Base-by-base conservation (phyloP, 2,113 vertebrate species). In the Podarcis cretensis region DNA sequence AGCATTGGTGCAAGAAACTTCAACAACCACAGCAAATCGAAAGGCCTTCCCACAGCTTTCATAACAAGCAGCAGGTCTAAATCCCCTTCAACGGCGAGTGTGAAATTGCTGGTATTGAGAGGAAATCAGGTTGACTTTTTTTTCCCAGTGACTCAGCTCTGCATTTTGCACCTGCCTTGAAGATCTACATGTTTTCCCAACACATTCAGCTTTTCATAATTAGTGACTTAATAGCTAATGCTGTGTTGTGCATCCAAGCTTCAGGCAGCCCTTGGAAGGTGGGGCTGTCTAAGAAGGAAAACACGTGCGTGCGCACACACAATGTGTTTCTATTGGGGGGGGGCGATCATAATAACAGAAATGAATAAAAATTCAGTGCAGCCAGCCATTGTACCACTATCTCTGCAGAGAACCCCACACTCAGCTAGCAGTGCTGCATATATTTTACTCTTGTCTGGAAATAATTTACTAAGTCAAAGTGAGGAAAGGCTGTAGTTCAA, bases 61-160 rank as follows among this genome's bases (percentile, higher is more conserved):
- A 27, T 89, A 73, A 86, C n/a, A 91, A 85, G 75, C 75, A 9
- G 63, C 89, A 86, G 25, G n/a, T 35, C 32, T 90, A 23, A 40
- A 0, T 91, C 85, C 27, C 54, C 71, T 23, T 88, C 57, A 40
- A n/a, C 73, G 91, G 91, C 40, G 32, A 66, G 59, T 84, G 37
- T 0, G 90, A 88, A 88, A 74, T 92, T 89, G 48, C 54, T 69
- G 84, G 43, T 89, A 12, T 91, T 84, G 86, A 84, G 37, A 84
- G 48, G 57, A 87, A 90, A 71, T 90, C 0, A 0, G 18, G 37
- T 71, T 92, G 73, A 12, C 77, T 87, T 91, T 63, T 48, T 48
- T 48, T 84, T 59, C 71, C 21, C 6, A 79, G 81, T 86, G 93
- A 82, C 87, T 93, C 94, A 86, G 76, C 87, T 87, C 75, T 66